Evolutionary conservation across 2,113 vertebrate genomes (phyloP), one percentile per base, ranked within the genome.

Genomic region (Raja brachyura): DNA sequence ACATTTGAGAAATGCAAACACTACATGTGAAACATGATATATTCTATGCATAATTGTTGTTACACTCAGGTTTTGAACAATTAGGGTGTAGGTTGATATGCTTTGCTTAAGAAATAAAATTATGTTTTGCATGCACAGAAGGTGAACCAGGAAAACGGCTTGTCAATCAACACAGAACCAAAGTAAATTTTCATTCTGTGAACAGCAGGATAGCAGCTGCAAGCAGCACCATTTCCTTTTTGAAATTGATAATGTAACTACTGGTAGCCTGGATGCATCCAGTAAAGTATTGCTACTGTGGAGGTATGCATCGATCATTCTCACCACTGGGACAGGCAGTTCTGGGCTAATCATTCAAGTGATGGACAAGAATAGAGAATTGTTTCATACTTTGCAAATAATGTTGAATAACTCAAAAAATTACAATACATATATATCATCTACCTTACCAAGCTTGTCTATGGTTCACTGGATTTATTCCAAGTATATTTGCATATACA

Each of bases 221-320:
- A 33, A 18, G 83, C 59, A 88, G 59, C 31, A n/a, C 83, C 83
- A 88, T 59, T 88, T 88, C 28, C 28, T n/a, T 88, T 88, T 88
- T n/a, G n/a, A 88, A 88, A 5, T 16, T 8, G 83, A 63, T 86
- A 86, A 31, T 31, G 25, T 61, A 86, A 63, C 28, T 63, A 16
- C 56, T 86, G 59, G 83, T 86, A n/a, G 83, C 33, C n/a, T 63
- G 59, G 63, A 86, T 86, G 83, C 83, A 63, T 25, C 59, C 83
- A 86, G 59, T 63, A 31, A 63, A 86, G 28, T 85, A 85, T 61
- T 85, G 81, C 56, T 61, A 25, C 7, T 85, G 25, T 61, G 56
- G 54, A 85, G 54, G 8, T 85, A 85, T 61, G 81, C 83, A 86
- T 86, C 61, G 59, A 31, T 86, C 59, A 86, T 59, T 86, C 56